Evolutionary conservation across 2,797 vertebrate species (phyloP), one percentile per base, ranked within the genome.

Genomic region (Tiaroga cobitis): DNA sequence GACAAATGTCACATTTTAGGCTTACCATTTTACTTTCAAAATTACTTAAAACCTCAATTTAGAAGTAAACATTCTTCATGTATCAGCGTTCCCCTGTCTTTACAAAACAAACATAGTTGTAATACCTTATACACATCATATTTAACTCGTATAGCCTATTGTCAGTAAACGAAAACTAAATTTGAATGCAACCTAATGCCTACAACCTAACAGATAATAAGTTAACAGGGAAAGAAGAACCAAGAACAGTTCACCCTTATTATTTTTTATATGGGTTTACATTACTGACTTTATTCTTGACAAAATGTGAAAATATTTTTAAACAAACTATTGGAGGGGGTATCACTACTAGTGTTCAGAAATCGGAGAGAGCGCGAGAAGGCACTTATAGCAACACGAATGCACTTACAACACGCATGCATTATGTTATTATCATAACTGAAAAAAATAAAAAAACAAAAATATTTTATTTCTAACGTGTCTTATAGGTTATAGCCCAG

Each of bases 1-100:
- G 92, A 93, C 87, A 86, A 61, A 84, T 81, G 54, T 76, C 72
- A 65, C 29, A 24, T 37, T 34, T 80, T 67, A 67, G 19, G 10
- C 4, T 78, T 16, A 67, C 1, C 0, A 13, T 43, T 65, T 46
- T 13, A 46, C 15, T 39, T 34, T 32, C 1, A 67, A 77, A 26
- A 61, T 43, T 3, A 43, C 76, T 78, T 63, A 69, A 43, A 43
- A 26, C 9, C 8, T 7, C 8, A 29, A 21, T 41, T 29, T 29
- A 59, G 34, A 77, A 4, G 2, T 16, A 77, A 76, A 75, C 18
- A 24, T 24, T 39, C 26, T 41, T 67, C 8, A 13, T 24, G 16
- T 2, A n/a, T 34, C 5, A 49, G 26, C 3, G 43, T 18, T 59
- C 34, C 11, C 11, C 21, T 56, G 75, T 43, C 15, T 18, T 63